Conservation (phyloP, 2,113 vertebrate species). For the Hemibates koningsi region DNA sequence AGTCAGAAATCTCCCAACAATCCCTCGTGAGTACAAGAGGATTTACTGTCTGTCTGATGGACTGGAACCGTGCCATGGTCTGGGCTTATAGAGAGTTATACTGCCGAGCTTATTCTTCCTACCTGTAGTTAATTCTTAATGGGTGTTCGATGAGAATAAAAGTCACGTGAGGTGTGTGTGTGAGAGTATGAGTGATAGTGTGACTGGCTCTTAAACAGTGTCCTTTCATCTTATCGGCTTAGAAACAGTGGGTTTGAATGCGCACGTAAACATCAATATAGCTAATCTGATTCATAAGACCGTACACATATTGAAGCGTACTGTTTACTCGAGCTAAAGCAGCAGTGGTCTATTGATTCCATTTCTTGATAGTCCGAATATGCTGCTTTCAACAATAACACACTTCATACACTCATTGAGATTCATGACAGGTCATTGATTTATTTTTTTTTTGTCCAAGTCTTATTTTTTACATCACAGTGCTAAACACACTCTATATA, state of each 20-base stretch:
- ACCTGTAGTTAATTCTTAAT: conserved; percentile 33
- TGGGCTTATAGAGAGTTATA: conserved; percentile 8
- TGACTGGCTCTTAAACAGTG: background rate
- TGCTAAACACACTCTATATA: background rate
- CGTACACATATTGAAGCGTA: background rate
- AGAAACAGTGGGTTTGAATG: background rate
- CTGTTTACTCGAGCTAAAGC: background rate
- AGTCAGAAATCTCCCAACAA: conserved; percentile 7
- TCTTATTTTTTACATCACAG: background rate
- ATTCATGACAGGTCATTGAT: conserved; percentile 10
- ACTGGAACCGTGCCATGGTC: conserved; percentile 16
- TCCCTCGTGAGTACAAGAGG: conserved; percentile 6
- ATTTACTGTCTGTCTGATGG: conserved; percentile 38
- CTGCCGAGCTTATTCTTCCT: background rate
- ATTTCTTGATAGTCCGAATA: background rate
- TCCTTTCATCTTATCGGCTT: background rate
- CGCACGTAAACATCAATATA: background rate
- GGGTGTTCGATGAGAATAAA: background rate
- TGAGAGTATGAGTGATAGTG: background rate
- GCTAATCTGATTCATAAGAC: conserved; percentile 4
- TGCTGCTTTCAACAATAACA: background rate
- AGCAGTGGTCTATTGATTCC: background rate
- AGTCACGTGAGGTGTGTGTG: background rate
- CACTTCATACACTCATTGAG: background rate
- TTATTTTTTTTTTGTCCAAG: background rate